These are phyloP conservation scores for Epizoanthus stellaris DNA, from an alignment of 92 coral and sea anemone genomes.

Conservation along the genomic window DNA sequence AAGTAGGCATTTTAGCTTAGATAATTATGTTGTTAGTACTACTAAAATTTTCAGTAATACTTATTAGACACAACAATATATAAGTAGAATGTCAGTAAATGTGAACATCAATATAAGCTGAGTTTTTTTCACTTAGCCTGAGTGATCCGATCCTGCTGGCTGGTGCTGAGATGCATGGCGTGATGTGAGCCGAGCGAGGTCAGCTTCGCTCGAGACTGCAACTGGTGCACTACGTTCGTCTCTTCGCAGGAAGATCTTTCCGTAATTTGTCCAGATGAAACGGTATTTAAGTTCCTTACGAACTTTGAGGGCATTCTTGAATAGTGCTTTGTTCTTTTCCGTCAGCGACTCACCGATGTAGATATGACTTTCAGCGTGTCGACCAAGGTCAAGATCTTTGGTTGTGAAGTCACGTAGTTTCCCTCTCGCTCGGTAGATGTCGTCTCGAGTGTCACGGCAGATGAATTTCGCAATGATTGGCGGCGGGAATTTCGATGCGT, in stretches of 20 bases:
- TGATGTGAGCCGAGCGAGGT: conserved; percentile 1
- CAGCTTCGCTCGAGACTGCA: conserved; percentile 15
- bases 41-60: too few relatives aligned
- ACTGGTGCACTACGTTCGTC: conserved; percentile 12
- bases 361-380: conserved; percentile 27
- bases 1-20: conserved; percentile 5
- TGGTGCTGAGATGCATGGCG: too few relatives aligned
- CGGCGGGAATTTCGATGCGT: conserved; percentile 21
- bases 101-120: too few relatives aligned
- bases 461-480: conserved; percentile 5
- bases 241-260: too few relatives aligned
- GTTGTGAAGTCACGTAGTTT: conserved; percentile 18
- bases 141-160: too few relatives aligned
- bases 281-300: conserved; percentile 34
- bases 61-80: too few relatives aligned
- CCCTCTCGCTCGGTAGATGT: conserved; percentile 26
- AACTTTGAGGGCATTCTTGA: conserved; percentile 11
- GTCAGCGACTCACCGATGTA: conserved; percentile 36
- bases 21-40: not conserved
- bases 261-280: conserved; percentile 23
- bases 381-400: conserved; percentile 37
- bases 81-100: too few relatives aligned
- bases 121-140: too few relatives aligned
- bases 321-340: conserved; percentile 22
- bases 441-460: conserved; percentile 11